Percentiles rank a stretch among this genome's conserved stretches.
Conservation (phyloP, 2,113 vertebrate genomes). For the Sylvicapra grimmia region DNA sequence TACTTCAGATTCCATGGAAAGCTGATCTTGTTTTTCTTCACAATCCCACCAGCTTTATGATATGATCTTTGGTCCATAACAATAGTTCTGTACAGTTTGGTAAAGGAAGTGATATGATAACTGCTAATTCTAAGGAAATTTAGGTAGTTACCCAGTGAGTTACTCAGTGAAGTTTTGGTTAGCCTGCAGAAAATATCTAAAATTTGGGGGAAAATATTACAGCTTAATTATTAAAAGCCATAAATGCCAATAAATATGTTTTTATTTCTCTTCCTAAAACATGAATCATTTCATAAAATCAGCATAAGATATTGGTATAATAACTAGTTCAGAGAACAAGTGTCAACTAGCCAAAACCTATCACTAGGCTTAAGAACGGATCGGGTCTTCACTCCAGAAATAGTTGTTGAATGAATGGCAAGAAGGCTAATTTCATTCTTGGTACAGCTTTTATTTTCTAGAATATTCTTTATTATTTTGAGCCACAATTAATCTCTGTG, state of each 20-base stretch:
- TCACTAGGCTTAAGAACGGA: neutral
- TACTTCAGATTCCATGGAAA: neutral
- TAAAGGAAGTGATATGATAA: neutral
- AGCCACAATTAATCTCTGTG: neutral
- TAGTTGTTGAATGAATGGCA: neutral
- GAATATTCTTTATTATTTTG: neutral
- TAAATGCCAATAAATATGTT: neutral
- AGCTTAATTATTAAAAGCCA: neutral
- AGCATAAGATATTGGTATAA: neutral
- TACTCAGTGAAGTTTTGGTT: constrained; percentile 1
- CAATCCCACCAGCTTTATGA: neutral
- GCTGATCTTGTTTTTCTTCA: neutral
- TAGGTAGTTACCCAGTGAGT: constrained; percentile 28
- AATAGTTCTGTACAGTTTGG: neutral
- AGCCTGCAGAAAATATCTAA: neutral
- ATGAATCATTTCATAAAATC: neutral
- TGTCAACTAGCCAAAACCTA: neutral
- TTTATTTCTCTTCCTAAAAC: neutral
- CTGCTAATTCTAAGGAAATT: constrained; percentile 23
- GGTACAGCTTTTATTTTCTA: neutral
- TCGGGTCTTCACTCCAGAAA: neutral
- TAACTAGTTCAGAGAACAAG: neutral
- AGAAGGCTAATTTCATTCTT: neutral
- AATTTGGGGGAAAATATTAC: neutral
- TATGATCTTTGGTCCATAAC: neutral